Evolutionary conservation across 2,797 vertebrate species (phyloP), one percentile per base, ranked within the genome.

Genomic region (Leptoclinus maculatus): DNA sequence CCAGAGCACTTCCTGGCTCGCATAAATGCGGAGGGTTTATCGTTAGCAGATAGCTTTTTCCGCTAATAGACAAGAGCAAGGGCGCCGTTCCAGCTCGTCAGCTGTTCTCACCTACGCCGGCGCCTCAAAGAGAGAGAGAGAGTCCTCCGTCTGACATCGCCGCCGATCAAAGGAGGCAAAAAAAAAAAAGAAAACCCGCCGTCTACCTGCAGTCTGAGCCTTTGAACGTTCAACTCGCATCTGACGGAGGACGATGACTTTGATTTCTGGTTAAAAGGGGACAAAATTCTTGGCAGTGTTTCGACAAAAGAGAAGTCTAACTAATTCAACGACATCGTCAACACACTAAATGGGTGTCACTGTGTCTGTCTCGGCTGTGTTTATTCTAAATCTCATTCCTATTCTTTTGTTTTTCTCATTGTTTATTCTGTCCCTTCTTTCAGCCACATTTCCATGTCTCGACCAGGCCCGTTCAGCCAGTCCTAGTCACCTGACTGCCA

Each of bases 221-320:
- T 92, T 90, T 90, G 88, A 91, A 87, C 85, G 78, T 78, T 90
- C 78, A 83, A 58, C 80, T 75, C 70, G 34, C 65, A 59, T 78
- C 81, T 79, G 80, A 71, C 73, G 62, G 53, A 85, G 49, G 73
- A 73, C 79, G 68, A 79, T 84, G 80, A 72, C 87, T 87, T 87
- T 90, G 79, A 86, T 88, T 88, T 64, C 27, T 70, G 25, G 58
- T 64, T 19, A 71, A 62, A n/a, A 14, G 19, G 47, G 54, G 54
- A 34, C 47, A 59, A 45, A 49, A 53, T 80, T 69, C 60, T 78
- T 60, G 53, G 16, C 49, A 68, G 19, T 5, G 19, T 43, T 45
- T 83, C 56, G 2, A 60, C 51, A 72, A 54, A 76, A 71, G 21
- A 75, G 53, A 79, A 80, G 49, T 66, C 71, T 32, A 39, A 36